Conservation (phyloP, 1,140 invertebrate genomes). For the Papilio aristodemus region DNA sequence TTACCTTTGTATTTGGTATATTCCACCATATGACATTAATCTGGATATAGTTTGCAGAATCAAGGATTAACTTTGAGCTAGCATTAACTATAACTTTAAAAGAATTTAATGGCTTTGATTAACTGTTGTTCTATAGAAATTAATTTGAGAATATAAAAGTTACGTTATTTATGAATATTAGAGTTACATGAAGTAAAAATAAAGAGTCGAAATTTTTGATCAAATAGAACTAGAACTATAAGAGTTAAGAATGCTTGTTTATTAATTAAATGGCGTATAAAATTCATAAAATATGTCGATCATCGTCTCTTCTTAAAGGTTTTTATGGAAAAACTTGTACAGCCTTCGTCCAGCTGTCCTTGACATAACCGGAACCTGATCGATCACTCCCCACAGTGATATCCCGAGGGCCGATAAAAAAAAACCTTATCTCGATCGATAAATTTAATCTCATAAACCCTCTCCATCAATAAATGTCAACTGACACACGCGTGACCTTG, state of each 20-base stretch:
- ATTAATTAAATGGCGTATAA: no score
- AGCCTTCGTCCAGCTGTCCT: neutral
- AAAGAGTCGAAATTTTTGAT: no score
- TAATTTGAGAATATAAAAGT: no score
- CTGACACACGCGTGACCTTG: constrained; percentile 6
- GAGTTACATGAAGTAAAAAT: no score
- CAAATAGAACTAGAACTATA: no score
- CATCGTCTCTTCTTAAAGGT: neutral
- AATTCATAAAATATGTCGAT: neutral
- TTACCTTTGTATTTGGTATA: neutral
- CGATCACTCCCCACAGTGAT: constrained; percentile 12
- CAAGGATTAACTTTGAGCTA: no score
- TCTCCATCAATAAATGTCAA: constrained; percentile 27
- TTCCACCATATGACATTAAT: neutral
- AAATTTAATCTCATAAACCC: constrained; percentile 28
- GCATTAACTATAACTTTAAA: no score
- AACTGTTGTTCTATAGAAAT: no score
- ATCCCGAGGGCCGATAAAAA: constrained; percentile 11
- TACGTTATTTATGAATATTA: no score
- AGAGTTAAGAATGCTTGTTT: no score
- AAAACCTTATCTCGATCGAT: constrained; percentile 14
- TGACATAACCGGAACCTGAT: constrained; percentile 18
- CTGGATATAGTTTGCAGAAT: neutral
- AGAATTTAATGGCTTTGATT: no score
- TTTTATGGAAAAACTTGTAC: neutral